Evolutionary conservation across 2,113 vertebrate species (phyloP), one percentile per base, ranked within the genome.

Genomic region (Steatornis caripensis): DNA sequence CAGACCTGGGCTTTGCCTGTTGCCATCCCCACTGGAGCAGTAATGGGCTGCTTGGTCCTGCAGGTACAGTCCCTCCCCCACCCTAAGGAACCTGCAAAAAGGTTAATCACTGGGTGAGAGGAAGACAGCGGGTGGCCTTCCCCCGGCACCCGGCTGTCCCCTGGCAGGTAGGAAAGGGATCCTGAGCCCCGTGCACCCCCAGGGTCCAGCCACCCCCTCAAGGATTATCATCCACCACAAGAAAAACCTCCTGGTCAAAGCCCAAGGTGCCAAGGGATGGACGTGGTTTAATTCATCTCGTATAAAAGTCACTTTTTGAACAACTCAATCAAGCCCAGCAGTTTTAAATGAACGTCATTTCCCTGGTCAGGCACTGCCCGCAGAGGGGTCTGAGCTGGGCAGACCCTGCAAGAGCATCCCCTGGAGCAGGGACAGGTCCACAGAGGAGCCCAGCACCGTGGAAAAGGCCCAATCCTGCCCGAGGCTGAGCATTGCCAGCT

Each of bases 331-430:
- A 11, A 89, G 37, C 39, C 30, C 84, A 65, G 27, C 18, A 2
- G 43, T 43, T 91, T 72, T 88, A 95, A 95, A 91, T 92, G 60
- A 91, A 87, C 93, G 49, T 41, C n/a, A 8, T 30, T 10, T 45
- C 36, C 49, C 51, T 1, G 8, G 1, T 39, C 0, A 4, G 82
- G 5, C 26, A 3, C 29, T 30, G 60, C 62, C 87, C 5, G 0
- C 46, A 8, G 70, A 24, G 55, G 55, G 23, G 11, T n/a, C 15
- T 0, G 12, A 36, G 79, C 19, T 13, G 14, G 32, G 39, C 65
- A 74, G 60, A 69, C 1, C 17, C 89, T 10, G 57, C 68, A 58
- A 71, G 80, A 74, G 30, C 93, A 92, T 65, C 76, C 51, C 83
- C 82, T 8, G 74, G 58, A 37, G 76, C 7, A 0, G 48, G 36